Base-by-base conservation (phyloP, 1,140 invertebrate species). In the Drosophila sp. region DNA sequence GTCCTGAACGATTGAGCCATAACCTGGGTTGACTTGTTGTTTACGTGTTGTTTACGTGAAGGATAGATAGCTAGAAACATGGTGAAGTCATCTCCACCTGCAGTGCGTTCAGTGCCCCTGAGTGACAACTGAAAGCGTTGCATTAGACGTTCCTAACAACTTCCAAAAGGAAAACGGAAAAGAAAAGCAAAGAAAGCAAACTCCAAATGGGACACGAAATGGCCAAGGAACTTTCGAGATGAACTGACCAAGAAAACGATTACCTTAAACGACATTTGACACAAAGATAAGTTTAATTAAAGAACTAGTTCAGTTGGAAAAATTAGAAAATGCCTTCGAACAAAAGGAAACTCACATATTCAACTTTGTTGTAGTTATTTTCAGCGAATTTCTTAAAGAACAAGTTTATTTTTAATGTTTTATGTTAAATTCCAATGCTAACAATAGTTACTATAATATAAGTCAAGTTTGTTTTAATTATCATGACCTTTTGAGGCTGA, bases 1-100 rank as follows among this genome's bases (percentile, higher is more conserved):
- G 44, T 72, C 66, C 63, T 84, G 81, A 85, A 71, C 73, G 81
- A 85, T 85, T 85, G 81, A 80, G 81, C 67, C 66, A 62, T 85
- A 85, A 85, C 77, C 81, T 78, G 65, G 50, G 63, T 63, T 85
- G 81, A 85, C 81, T 85, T 85, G 81, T 85, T 85, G 81, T 85
- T 85, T 85, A 85, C 81, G 81, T 79, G 80, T 79, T 83, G 62
- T 63, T 64, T 38, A 60, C 44, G n/a, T 50, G 44, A 67, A 58
- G 66, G 54, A 58, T 60, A 38, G 35, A 38, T 38, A 38, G 35
- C 10, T 38, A 10, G 35, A 38, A 38, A 63, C 62, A 61, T 61
- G 25, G 5, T 27, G 30, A 75, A 70, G 67, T 70, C 62, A 73
- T 64, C 66, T 54, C 55, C 40, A 47, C 71, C 72, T 55, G 66